Base-by-base conservation (phyloP, 2,113 vertebrate species). In the Lasiurus cinereus region DNA sequence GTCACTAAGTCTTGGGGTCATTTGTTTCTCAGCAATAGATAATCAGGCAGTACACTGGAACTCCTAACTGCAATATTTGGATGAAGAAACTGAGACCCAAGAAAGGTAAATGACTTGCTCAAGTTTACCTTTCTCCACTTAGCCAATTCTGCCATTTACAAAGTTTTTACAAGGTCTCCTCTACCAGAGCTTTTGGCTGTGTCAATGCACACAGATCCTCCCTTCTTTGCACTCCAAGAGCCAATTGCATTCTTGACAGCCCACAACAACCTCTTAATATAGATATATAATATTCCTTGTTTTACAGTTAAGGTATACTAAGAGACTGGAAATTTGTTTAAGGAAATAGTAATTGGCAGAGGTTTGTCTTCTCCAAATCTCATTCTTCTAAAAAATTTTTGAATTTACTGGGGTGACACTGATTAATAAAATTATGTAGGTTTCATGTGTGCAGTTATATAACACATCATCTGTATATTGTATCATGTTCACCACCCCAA, bases 281-380 rank as follows among this genome's bases (percentile, higher is more conserved):
- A 90, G 46, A 54, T 14, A 12, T 29, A 29, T 77, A 62, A 54
- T 3, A 2, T 39, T 78, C 66, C 50, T 86, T 86, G 6, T 80
- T 67, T 76, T 31, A 80, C 12, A 85, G 2, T 56, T 86, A 29
- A 89, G 21, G 31, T 66, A 39, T 10, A 46, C 19, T 50, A 29
- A 83, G 8, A 70, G 22, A 8, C 27, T 70, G 19, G 12, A 79
- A 66, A 93, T 69, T 79, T 91, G n/a, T 59, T 91, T 78, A 91
- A 91, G 76, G n/a, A 73, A 90, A 82, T 1, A 64, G 6, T 80
- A 91, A 74, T 9, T 72, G 69, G 31, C 14, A 76, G 83, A 85
- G 22, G 16, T 39, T 39, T 91, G 2, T 88, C 67, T 96, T 87
- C 31, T 59, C 29, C 5, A 59, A 52, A 83, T 79, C n/a, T 43